Conservation (phyloP, 2,113 vertebrate species). For the Oreocharis arfaki region DNA sequence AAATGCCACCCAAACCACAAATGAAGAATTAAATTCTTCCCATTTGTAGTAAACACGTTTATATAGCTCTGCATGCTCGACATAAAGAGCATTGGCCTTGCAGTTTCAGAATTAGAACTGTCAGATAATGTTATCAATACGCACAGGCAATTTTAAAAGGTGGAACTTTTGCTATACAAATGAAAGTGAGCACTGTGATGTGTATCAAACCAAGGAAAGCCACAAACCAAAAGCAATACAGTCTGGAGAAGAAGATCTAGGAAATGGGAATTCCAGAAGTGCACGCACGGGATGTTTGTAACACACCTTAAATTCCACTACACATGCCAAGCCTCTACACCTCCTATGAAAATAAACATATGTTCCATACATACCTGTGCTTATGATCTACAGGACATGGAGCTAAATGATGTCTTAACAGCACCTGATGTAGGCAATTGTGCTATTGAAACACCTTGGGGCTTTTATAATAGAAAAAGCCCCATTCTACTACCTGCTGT, state of each 20-base stretch:
- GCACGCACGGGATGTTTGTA: not conserved
- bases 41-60: not conserved
- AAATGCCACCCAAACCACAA: not conserved
- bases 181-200: not conserved
- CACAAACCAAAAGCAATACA: not conserved
- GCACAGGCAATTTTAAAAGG: not conserved
- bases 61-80: not conserved
- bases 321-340: not conserved
- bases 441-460: not conserved
- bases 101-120: not conserved
- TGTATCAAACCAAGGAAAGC: not conserved
- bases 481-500: not conserved
- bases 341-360: not conserved
- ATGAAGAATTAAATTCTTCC: not conserved
- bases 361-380: not conserved
- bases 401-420: not conserved
- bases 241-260: not conserved
- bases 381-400: not conserved
- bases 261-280: not conserved
- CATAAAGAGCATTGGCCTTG: not conserved
- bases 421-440: not conserved
- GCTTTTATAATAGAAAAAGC: not conserved
- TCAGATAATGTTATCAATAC: not conserved
- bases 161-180: not conserved
- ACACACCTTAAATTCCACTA: not conserved